Conservation (phyloP, 2,888 invertebrate species). For the Steinernema hermaphroditum region DNA sequence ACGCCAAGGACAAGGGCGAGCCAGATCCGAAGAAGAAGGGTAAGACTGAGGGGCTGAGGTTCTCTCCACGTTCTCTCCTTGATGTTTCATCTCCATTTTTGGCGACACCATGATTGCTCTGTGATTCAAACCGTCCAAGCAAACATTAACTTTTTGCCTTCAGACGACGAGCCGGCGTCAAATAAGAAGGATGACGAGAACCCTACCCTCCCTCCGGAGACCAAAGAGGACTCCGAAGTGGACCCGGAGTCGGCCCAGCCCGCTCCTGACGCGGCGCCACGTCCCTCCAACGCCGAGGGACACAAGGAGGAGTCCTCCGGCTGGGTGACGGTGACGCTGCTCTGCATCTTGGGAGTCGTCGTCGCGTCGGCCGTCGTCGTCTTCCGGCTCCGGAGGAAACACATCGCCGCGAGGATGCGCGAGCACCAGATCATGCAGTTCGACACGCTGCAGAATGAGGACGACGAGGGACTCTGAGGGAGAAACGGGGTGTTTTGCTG, state of each 20-base stretch:
- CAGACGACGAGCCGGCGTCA: not conserved
- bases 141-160: not conserved
- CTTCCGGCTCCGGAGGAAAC: not conserved
- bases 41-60: too few relatives aligned
- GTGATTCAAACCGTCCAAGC: too few relatives aligned
- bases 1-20: not conserved
- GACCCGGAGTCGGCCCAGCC: not conserved
- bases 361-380: not conserved
- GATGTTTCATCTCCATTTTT: too few relatives aligned
- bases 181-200: not conserved
- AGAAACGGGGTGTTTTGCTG: not conserved
- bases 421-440: slow-evolving; percentile 23
- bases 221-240: not conserved
- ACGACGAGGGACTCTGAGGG: not conserved
- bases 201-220: not conserved
- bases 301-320: slow-evolving; percentile 4
- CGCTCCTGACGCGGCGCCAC: not conserved
- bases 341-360: not conserved
- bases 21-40: not conserved
- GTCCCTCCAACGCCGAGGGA: not conserved
- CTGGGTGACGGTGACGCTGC: not conserved
- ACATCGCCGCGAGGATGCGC: not conserved
- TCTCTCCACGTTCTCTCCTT: too few relatives aligned
- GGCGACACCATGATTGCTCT: too few relatives aligned
- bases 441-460: slow-evolving; percentile 23